These are phyloP conservation scores for Pogonophryne albipinna DNA, from an alignment of 2,797 vertebrate genomes.

Conservation along the genomic window DNA sequence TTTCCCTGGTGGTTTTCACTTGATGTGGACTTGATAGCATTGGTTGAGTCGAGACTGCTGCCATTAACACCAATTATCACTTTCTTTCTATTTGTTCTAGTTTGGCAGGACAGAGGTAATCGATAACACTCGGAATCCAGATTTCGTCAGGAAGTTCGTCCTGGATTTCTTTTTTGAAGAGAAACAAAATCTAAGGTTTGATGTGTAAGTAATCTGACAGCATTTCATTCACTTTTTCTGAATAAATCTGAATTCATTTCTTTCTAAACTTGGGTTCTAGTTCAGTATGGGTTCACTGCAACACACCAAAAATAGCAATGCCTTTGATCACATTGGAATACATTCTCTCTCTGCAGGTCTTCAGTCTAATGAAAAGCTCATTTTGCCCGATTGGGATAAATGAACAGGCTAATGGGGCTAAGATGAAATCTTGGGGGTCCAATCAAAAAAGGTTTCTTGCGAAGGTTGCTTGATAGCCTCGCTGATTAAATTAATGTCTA, in stretches of 20 bases:
- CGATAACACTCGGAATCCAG: conserved; percentile 96
- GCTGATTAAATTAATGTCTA: conserved; percentile 47
- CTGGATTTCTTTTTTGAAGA: conserved; percentile 99
- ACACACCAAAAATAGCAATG: neutral
- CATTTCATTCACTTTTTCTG: conserved; percentile 3
- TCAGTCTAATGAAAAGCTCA: conserved; percentile 28
- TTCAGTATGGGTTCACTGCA: conserved; percentile 3
- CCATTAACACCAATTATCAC: conserved; percentile 1
- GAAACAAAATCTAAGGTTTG: conserved; percentile 97
- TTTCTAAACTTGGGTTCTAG: neutral
- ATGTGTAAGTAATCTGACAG: conserved; percentile 89
- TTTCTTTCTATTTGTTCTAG: conserved; percentile 72
- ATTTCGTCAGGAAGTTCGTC: conserved; percentile 97
- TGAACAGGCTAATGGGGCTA: conserved; percentile 25
- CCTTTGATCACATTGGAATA: conserved; percentile 45
- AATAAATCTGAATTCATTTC: conserved; percentile 4
- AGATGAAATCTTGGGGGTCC: conserved; percentile 34
- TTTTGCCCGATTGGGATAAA: conserved; percentile 26
- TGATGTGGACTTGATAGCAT: conserved; percentile 9
- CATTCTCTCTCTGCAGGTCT: conserved; percentile 25
- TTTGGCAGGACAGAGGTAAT: conserved; percentile 97
- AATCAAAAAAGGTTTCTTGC: conserved; percentile 35
- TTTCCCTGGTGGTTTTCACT: conserved; percentile 6
- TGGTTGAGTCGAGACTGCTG: conserved; percentile 11
- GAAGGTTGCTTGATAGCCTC: conserved; percentile 17